Evolutionary conservation across 2,113 vertebrate genomes (phyloP).

Genomic region (Aphelocoma coerulescens): DNA sequence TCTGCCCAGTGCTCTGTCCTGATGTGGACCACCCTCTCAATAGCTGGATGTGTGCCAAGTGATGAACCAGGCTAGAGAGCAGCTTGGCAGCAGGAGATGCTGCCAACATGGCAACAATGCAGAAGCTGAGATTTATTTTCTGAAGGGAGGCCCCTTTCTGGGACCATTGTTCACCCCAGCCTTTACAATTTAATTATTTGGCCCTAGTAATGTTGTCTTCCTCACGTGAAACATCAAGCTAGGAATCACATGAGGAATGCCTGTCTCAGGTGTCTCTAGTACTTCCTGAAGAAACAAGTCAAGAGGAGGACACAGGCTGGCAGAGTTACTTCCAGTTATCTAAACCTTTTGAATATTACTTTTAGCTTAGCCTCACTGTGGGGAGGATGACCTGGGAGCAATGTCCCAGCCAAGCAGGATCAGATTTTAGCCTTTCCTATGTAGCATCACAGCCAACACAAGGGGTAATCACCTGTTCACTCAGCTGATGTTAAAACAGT

Average conservation of each 20-base stretch:
- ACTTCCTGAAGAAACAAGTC: background rate
- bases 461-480: background rate
- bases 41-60: background rate
- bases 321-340: background rate
- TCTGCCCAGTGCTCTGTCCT: background rate
- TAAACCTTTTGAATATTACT: background rate
- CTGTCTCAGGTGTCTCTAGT: background rate
- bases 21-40: accelerated
- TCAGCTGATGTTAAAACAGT: background rate
- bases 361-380: background rate
- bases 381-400: background rate
- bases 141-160: background rate
- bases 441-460: background rate
- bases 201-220: background rate
- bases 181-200: background rate
- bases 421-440: background rate
- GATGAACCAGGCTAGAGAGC: background rate
- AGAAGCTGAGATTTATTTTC: background rate
- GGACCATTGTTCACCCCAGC: background rate
- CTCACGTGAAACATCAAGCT: background rate
- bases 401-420: background rate
- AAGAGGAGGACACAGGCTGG: background rate
- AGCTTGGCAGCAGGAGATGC: background rate
- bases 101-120: accelerated
- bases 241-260: background rate